Evolutionary conservation across 2,888 invertebrate species (phyloP), one percentile per base, ranked within the genome.

Genomic region (Argyresthia albistria): DNA sequence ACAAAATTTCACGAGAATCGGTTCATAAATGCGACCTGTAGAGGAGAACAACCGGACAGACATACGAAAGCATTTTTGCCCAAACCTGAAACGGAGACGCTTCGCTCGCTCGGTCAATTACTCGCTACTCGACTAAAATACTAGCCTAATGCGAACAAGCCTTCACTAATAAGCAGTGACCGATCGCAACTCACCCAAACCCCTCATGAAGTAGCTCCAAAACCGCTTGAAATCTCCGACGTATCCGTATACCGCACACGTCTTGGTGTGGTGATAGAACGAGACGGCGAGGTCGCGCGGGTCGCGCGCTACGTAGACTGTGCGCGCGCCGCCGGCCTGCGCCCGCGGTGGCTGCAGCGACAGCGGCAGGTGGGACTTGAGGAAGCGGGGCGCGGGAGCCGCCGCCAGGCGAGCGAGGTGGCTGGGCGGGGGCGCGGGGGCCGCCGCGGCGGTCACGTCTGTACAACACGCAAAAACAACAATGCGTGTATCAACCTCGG

Each of bases 281-380:
- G 94, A 94, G 0, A 93, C 90, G 1, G 89, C 89, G 0, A 91
- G 91, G 64, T 94, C 94, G 60, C 93, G 91, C 0, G 93, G 91
- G 66, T 94, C 93, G 60, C 94, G 88, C 0, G 90, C 89, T 0
- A 93, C 90, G 64, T 93, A 93, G 14, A 94, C 84, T 3, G 94
- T 83, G 59, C 79, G 83, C 0, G 90, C 90, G 77, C 72, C 76
- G 59, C 74, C 72, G n/a, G n/a, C n/a, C 11, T 81, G 58, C 7
- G 87, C 51, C 58, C 73, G 72, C 0, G 83, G 81, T 0, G 92
- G 92, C 11, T 92, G 67, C 16, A 92, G 67, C 0, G 89, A 80
- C 51, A 89, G 80, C 0, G 92, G 91, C 43, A 92, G 70, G 64
- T 92, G 92, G 0, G 91, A 90, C 69, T 92, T 92, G 47, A 92